These are phyloP conservation scores for Drosophila helvetica DNA, from an alignment of 2,888 invertebrate genomes.

Conservation along the genomic window DNA sequence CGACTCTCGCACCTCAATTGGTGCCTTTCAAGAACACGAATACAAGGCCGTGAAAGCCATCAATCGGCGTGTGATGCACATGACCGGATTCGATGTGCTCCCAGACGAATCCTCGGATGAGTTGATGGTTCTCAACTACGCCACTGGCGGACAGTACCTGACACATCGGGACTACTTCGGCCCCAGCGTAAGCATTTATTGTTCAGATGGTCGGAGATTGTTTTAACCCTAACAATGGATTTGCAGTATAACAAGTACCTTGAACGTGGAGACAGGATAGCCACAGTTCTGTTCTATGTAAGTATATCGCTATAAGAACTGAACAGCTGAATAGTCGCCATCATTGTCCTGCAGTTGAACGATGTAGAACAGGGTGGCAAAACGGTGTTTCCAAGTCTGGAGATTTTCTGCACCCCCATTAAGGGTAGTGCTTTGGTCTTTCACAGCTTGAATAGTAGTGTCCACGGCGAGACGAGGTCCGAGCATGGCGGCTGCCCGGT, in stretches of 20 bases:
- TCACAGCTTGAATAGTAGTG: slow-evolving; percentile 44
- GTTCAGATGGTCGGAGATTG: not conserved
- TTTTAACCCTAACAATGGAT: not conserved
- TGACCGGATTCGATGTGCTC: slow-evolving; percentile 85
- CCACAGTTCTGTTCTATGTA: slow-evolving; percentile 71
- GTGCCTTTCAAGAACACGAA: slow-evolving; percentile 23
- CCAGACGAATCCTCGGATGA: slow-evolving; percentile 85
- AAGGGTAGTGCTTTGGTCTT: slow-evolving; percentile 85
- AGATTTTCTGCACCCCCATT: slow-evolving; percentile 92
- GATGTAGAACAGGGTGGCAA: slow-evolving; percentile 97
- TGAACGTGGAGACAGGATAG: slow-evolving; percentile 42
- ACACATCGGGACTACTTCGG: slow-evolving; percentile 75
- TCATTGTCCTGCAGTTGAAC: slow-evolving; percentile 89
- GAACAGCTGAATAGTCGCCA: not conserved
- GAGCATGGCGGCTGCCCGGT: slow-evolving; percentile 56
- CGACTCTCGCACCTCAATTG: slow-evolving; percentile 50
- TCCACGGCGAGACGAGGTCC: slow-evolving; percentile 25
- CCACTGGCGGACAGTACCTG: slow-evolving; percentile 85
- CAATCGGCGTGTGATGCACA: slow-evolving; percentile 84
- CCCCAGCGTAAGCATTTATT: not conserved
- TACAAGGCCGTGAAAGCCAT: slow-evolving; percentile 81
- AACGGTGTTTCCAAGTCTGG: slow-evolving; percentile 95
- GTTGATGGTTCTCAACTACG: slow-evolving; percentile 84
- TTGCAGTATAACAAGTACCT: slow-evolving; percentile 15
- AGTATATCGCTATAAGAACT: slow-evolving; percentile 18